phyloP scores from a whole-genome alignment of 2,113 vertebrate species.

The Synchiropus splendidus region DNA sequence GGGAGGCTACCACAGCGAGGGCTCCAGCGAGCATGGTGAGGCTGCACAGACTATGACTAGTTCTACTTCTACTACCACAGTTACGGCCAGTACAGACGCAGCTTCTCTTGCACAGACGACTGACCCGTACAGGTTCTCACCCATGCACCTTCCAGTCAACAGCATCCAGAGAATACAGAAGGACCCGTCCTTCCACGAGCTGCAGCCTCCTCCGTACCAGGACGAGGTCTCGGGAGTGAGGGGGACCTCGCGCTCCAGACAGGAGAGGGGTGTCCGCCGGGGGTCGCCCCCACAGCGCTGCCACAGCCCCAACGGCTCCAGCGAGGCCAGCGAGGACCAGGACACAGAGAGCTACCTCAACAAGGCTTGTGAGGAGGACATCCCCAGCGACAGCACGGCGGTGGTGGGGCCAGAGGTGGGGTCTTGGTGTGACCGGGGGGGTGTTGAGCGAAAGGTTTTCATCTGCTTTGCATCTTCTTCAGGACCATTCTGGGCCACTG shows the following conservation, averaged over 20 bases:
- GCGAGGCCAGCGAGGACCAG: constrained; percentile 78
- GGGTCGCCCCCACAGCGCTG: constrained; percentile 62
- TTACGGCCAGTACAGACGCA: too few species aligned
- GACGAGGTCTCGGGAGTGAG: constrained; percentile 72
- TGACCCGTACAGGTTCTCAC: constrained; percentile 3
- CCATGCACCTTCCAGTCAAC: constrained; percentile 57
- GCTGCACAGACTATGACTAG: too few species aligned
- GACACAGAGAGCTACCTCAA: constrained; percentile 84
- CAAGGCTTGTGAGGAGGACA: constrained; percentile 89
- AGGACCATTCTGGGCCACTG: constrained; percentile 82
- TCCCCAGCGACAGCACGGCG: constrained; percentile 90
- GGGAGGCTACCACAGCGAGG: constrained; percentile 85
- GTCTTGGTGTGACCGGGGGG: not conserved
- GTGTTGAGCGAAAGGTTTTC: not conserved
- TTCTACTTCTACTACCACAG: too few species aligned
- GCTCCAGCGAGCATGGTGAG: constrained; percentile 82
- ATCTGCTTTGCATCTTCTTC: constrained; percentile 3
- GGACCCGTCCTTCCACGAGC: constrained; percentile 74
- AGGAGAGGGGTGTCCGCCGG: constrained; percentile 69
- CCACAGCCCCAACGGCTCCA: constrained; percentile 63
- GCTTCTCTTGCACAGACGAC: too few species aligned
- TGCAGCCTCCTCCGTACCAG: constrained; percentile 84
- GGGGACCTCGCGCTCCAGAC: constrained; percentile 66
- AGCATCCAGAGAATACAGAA: constrained; percentile 85
- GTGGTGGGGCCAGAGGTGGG: constrained; percentile 86